These are phyloP conservation scores for Phaethornis superciliosus DNA, from an alignment of 2,113 vertebrate genomes.

Conservation along the genomic window DNA sequence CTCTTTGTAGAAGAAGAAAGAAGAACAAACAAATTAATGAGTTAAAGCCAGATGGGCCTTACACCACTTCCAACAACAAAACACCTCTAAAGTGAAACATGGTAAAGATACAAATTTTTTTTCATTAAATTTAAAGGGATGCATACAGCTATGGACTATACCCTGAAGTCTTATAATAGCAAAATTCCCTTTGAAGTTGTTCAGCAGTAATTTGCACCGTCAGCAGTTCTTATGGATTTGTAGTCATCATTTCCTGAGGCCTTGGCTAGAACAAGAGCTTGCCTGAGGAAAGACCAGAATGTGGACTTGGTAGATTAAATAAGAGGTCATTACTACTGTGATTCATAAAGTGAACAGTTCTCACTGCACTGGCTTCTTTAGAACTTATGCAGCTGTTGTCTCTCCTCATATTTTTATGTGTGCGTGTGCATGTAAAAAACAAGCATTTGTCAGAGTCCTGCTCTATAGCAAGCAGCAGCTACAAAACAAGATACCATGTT, in stretches of 20 bases:
- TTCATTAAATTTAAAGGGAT: neutral
- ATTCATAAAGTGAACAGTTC: neutral
- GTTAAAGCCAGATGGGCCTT: neutral
- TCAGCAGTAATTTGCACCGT: neutral
- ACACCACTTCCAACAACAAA: neutral
- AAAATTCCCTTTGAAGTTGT: neutral
- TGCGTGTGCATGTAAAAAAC: neutral
- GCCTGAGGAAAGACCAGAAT: neutral
- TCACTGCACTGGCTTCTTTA: neutral
- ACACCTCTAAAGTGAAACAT: neutral
- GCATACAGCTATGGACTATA: neutral
- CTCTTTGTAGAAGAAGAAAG: too few species aligned
- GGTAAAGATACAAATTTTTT: neutral
- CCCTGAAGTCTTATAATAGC: neutral
- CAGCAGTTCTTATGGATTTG: neutral
- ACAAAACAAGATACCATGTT: neutral
- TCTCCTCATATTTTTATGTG: neutral
- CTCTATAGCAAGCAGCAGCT: neutral
- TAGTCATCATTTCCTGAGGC: neutral
- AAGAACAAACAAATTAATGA: neutral
- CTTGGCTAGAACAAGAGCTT: neutral
- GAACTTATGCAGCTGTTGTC: neutral
- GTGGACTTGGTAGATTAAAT: neutral
- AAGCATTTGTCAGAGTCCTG: neutral
- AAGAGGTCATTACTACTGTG: neutral